Evolutionary conservation across 2,113 vertebrate species (phyloP).

Genomic region (Notechis scutatus): DNA sequence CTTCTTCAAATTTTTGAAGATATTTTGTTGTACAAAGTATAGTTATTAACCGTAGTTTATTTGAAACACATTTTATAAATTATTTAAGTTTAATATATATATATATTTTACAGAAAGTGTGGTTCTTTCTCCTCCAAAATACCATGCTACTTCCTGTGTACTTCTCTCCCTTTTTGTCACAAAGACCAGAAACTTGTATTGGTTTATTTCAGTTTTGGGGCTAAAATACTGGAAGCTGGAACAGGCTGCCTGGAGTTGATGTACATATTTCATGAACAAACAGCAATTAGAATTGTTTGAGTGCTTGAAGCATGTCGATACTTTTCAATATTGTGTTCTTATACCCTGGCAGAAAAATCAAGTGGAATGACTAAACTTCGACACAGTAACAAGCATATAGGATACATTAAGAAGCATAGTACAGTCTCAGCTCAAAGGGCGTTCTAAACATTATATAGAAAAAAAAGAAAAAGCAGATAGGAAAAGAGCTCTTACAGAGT

Average conservation of each 20-base stretch:
- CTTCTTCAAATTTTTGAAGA: neutral
- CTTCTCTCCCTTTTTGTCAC: neutral
- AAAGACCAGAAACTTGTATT: neutral
- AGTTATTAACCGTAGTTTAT: neutral
- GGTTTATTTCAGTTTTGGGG: neutral
- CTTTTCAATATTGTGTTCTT: neutral
- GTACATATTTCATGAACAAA: neutral
- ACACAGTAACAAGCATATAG: neutral
- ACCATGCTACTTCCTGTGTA: neutral
- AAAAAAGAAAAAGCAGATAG: neutral
- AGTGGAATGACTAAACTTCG: neutral
- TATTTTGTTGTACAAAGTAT: neutral
- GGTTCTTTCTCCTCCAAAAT: neutral
- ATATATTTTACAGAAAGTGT: neutral
- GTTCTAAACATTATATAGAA: neutral
- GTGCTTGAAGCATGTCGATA: neutral
- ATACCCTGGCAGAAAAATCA: neutral
- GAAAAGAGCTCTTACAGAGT: neutral
- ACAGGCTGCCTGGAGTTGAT: neutral
- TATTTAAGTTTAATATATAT: neutral
- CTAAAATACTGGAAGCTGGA: too few relatives aligned
- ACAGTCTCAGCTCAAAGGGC: neutral
- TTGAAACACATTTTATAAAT: neutral
- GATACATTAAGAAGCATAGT: neutral
- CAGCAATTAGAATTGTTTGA: neutral